phyloP scores from a whole-genome alignment of 2,113 vertebrate genomes.

The Platanista minor region DNA sequence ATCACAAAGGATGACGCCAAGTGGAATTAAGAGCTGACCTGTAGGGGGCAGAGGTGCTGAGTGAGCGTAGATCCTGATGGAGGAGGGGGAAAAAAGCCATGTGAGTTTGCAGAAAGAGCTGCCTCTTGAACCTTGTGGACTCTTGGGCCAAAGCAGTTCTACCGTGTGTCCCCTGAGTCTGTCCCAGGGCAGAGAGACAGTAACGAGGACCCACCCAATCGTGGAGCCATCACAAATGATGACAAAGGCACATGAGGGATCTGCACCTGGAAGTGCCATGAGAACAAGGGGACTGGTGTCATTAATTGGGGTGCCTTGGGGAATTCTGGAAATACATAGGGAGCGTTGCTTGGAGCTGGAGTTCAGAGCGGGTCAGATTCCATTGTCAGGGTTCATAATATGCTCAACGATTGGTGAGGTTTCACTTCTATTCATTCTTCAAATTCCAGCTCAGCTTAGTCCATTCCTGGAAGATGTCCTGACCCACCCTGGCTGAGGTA shows the following conservation, averaged over 20 bases:
- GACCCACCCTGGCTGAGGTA: neutral
- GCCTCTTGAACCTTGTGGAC: neutral
- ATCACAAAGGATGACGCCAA: neutral
- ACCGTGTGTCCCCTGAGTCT: neutral
- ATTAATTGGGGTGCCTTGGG: neutral
- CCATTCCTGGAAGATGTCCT: neutral
- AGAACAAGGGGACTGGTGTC: neutral
- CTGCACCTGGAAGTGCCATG: neutral
- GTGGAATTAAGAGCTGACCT: neutral
- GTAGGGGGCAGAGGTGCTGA: neutral
- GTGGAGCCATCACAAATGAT: neutral
- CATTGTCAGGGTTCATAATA: neutral
- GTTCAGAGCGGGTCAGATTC: neutral
- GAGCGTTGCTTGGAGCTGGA: neutral
- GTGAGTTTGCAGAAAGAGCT: neutral
- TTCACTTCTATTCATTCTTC: neutral
- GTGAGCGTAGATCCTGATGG: neutral
- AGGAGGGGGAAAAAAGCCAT: neutral
- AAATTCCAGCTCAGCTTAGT: too few relatives aligned
- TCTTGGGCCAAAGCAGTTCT: neutral
- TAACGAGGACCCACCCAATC: neutral
- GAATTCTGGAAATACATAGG: too few relatives aligned
- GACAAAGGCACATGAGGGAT: fast-evolving
- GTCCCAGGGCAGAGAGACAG: neutral
- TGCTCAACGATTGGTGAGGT: neutral